phyloP scores from a whole-genome alignment of 2,888 invertebrate species.

The Himalopsyche anomala region DNA sequence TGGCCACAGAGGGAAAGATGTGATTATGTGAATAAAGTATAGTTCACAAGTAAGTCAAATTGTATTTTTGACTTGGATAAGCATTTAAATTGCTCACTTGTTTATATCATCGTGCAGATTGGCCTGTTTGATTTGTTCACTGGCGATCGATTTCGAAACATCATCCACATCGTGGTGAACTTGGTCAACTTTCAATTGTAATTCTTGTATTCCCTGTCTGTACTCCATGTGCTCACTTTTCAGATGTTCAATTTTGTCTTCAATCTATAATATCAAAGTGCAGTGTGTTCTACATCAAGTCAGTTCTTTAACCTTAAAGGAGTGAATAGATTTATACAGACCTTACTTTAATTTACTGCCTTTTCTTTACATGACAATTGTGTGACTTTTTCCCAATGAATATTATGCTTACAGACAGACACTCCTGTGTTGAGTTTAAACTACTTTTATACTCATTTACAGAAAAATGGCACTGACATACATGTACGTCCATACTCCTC shows the following conservation, averaged over 20 bases:
- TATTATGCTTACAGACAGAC: too few species aligned
- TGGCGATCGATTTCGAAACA: not conserved
- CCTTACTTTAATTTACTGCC: too few species aligned
- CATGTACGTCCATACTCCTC: too few species aligned
- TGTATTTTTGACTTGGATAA: not conserved
- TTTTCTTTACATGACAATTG: too few species aligned
- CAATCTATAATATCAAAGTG: slow-evolving; percentile 18
- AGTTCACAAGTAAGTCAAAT: not conserved
- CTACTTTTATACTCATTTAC: too few species aligned
- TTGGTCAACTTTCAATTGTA: not conserved
- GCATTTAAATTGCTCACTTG: slow-evolving; percentile 41
- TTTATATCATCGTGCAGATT: slow-evolving; percentile 50
- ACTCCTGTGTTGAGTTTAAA: too few species aligned
- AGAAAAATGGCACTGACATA: too few species aligned
- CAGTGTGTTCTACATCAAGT: too few species aligned
- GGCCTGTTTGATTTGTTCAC: slow-evolving; percentile 43
- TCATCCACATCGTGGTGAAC: slow-evolving; percentile 39
- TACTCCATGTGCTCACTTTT: slow-evolving; percentile 39
- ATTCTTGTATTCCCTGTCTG: not conserved
- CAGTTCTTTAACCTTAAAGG: too few species aligned
- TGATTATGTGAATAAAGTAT: not conserved
- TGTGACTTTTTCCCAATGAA: too few species aligned
- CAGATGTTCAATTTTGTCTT: slow-evolving; percentile 50
- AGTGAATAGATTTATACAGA: too few species aligned
- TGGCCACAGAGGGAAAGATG: too few species aligned